phyloP scores from a whole-genome alignment of 2,888 invertebrate species.

The Panopea generosa region DNA sequence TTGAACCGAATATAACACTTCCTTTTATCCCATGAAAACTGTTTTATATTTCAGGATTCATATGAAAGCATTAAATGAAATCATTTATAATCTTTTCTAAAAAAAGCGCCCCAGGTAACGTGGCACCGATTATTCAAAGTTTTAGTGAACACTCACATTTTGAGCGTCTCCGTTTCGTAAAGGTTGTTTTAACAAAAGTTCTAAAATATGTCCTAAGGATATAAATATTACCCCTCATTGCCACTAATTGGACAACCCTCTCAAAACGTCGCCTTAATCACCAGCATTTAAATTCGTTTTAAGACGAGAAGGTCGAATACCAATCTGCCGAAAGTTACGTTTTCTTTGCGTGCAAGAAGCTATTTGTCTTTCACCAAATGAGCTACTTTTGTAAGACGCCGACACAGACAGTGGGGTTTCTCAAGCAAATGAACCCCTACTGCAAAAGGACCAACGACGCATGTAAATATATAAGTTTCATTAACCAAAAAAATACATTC shows the following conservation, averaged over 20 bases:
- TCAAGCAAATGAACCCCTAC: background rate
- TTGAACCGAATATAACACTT: constrained; percentile 34
- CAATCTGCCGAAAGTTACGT: constrained; percentile 29
- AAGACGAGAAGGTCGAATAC: constrained; percentile 23
- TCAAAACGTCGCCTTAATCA: constrained; percentile 33
- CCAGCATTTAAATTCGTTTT: constrained; percentile 21
- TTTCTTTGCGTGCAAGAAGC: constrained; percentile 25
- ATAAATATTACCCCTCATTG: constrained; percentile 55
- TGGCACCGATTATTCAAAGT: constrained; percentile 31
- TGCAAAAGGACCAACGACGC: background rate
- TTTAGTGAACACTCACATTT: background rate
- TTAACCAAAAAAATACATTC: background rate
- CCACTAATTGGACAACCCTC: constrained; percentile 54
- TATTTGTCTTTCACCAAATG: constrained; percentile 31
- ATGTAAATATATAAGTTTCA: constrained; percentile 13
- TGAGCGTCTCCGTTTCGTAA: constrained; percentile 8
- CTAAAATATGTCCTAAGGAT: constrained; percentile 21
- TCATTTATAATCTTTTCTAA: constrained; percentile 21
- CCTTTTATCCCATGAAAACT: constrained; percentile 21
- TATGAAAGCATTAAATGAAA: constrained; percentile 37
- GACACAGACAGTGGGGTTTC: background rate
- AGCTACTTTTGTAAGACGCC: background rate
- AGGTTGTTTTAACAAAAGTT: constrained; percentile 11
- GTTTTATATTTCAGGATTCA: constrained; percentile 28
- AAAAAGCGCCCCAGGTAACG: constrained; percentile 7